These are phyloP conservation scores for Stenodera caucasica DNA, from an alignment of 2,888 invertebrate genomes.

Conservation along the genomic window DNA sequence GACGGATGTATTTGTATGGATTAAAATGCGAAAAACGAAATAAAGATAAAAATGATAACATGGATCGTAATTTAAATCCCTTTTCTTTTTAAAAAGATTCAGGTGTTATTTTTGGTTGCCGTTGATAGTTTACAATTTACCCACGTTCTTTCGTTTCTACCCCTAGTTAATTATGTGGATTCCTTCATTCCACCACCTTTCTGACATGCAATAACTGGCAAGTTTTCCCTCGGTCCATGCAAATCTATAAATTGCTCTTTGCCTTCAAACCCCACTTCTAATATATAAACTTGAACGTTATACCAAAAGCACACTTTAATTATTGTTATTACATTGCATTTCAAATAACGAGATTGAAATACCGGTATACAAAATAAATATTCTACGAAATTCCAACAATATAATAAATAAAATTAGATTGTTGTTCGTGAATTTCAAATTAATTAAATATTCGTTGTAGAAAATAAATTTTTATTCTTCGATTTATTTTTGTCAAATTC, in stretches of 20 bases:
- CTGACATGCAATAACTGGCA: slow-evolving; percentile 41
- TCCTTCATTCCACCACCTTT: slow-evolving; percentile 45
- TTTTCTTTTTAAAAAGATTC: slow-evolving; percentile 23
- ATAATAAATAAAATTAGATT: not conserved
- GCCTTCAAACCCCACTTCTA: slow-evolving; percentile 30
- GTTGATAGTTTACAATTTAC: slow-evolving; percentile 42
- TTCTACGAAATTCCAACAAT: slow-evolving; percentile 3
- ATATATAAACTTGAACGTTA: slow-evolving; percentile 24
- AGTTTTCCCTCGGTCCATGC: slow-evolving; percentile 33
- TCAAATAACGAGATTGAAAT: slow-evolving; percentile 8
- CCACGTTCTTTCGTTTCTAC: slow-evolving; percentile 36
- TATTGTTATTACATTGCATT: slow-evolving; percentile 9
- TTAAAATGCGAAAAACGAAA: no score
- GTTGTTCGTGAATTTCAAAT: not conserved
- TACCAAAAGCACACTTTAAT: slow-evolving; percentile 14
- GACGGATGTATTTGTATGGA: no score
- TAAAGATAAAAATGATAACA: no score
- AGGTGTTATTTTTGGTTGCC: slow-evolving; percentile 37
- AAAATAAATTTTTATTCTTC: no score
- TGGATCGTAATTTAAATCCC: not conserved
- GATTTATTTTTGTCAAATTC: not conserved
- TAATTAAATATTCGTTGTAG: not conserved
- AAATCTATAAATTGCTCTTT: slow-evolving; percentile 40
- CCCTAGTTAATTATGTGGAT: slow-evolving; percentile 45
- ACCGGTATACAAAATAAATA: not conserved